Percentiles rank a stretch among this genome's conserved stretches.
Conservation (phyloP, 2,113 vertebrate genomes). For the Cacatua alba region DNA sequence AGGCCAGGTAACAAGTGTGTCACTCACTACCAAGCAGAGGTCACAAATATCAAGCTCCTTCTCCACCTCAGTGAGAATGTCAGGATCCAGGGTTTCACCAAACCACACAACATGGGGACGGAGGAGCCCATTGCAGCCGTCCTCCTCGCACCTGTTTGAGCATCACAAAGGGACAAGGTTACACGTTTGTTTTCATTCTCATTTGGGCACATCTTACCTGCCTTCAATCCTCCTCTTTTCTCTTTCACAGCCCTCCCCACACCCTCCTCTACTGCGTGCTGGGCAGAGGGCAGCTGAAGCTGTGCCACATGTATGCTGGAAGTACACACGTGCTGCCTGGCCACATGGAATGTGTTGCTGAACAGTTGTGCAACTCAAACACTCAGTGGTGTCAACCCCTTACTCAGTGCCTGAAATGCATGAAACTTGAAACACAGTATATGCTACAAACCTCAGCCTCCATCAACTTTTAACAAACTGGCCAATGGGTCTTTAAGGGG, state of each 20-base stretch:
- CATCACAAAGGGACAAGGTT: accelerated
- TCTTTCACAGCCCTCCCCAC: neutral
- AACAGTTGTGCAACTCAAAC: neutral
- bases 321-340: accelerated
- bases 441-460: accelerated
- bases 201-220: accelerated
- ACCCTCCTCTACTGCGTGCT: accelerated
- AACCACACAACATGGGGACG: conserved; percentile 96
- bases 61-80: conserved; percentile 87
- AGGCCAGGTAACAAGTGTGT: accelerated
- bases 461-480: neutral
- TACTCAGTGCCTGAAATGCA: neutral
- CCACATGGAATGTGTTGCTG: neutral
- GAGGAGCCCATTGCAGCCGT: conserved; percentile 86
- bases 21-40: conserved; percentile 92
- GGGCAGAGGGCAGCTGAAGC: neutral
- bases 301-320: accelerated
- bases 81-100: conserved; percentile 91
- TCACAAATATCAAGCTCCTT: conserved; percentile 92
- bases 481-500: neutral
- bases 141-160: conserved; percentile 83
- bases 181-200: accelerated
- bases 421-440: neutral
- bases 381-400: neutral
- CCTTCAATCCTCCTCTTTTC: neutral